Percentiles rank a stretch among this genome's conserved stretches.
Conservation (phyloP, 2,113 vertebrate genomes). For the Aepyceros melampus region DNA sequence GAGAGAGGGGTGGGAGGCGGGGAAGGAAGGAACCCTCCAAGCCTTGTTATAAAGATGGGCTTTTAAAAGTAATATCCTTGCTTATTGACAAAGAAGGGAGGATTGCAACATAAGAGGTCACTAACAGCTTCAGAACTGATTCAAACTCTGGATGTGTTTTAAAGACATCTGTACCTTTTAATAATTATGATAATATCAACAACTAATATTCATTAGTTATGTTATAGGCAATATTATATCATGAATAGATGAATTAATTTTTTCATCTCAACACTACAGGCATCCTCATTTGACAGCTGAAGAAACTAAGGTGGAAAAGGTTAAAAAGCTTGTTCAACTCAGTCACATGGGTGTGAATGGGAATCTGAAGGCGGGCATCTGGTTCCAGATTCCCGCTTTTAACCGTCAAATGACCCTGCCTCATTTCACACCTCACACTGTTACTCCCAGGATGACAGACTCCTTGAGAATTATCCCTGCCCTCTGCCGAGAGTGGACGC, state of each 20-base stretch:
- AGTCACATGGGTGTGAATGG: neutral
- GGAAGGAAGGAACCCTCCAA: neutral
- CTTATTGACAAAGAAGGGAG: neutral
- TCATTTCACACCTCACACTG: neutral
- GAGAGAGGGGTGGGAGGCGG: rapidly evolving
- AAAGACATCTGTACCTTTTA: neutral
- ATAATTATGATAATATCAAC: neutral
- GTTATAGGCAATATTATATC: neutral
- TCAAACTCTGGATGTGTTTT: neutral
- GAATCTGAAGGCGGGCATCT: neutral
- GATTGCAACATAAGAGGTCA: neutral
- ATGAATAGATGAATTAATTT: neutral
- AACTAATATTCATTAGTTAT: neutral
- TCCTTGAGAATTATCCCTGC: neutral
- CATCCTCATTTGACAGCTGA: neutral
- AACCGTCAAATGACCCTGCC: neutral
- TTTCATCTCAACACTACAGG: neutral
- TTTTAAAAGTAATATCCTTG: neutral
- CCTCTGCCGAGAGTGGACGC: too few species aligned
- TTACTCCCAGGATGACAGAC: neutral
- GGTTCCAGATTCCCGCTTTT: neutral
- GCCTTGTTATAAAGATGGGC: neutral
- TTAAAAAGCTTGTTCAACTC: neutral
- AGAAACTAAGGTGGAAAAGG: neutral
- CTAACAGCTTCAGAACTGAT: neutral